A percentile compares a stretch with the other conserved stretches of the same genome.
These are phyloP conservation scores for Muraenolepis orangiensis DNA, from an alignment of 2,797 vertebrate species.

Conservation along the genomic window DNA sequence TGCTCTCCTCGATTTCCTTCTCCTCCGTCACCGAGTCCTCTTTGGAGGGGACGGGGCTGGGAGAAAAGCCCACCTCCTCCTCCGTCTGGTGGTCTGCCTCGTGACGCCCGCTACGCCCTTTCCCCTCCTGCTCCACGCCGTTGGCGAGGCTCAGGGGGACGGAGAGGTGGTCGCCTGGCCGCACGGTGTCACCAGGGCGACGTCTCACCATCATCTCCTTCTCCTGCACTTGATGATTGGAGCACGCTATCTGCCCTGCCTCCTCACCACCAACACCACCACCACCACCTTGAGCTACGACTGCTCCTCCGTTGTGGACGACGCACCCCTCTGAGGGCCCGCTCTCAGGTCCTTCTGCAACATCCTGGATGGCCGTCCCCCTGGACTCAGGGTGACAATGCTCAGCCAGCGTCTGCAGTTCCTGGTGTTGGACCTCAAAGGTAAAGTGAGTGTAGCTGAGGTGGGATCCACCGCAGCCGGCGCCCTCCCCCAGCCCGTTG, in stretches of 20 bases:
- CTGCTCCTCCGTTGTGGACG: slow-evolving; percentile 26
- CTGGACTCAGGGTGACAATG: slow-evolving; percentile 22
- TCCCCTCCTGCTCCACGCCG: background rate
- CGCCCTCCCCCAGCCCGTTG: slow-evolving; percentile 6
- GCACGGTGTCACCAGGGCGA: background rate
- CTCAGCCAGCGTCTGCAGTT: slow-evolving; percentile 19
- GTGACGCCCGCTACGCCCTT: background rate
- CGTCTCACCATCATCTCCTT: background rate
- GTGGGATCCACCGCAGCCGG: slow-evolving; percentile 21
- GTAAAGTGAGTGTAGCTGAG: slow-evolving; percentile 52
- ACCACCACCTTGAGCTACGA: slow-evolving; percentile 5
- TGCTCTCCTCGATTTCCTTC: slow-evolving; percentile 98
- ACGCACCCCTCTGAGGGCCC: slow-evolving; percentile 13
- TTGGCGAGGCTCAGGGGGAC: background rate
- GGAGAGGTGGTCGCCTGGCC: background rate
- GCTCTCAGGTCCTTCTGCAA: slow-evolving; percentile 4
- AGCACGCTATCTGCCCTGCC: slow-evolving; percentile 35
- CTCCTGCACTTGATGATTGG: slow-evolving; percentile 14
- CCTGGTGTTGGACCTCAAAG: slow-evolving; percentile 51
- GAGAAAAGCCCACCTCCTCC: slow-evolving; percentile 56
- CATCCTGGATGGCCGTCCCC: slow-evolving; percentile 10
- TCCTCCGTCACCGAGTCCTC: slow-evolving; percentile 98
- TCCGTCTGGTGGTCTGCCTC: slow-evolving; percentile 19
- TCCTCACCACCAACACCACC: slow-evolving; percentile 3
- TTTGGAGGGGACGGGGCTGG: slow-evolving; percentile 86